Conservation (phyloP, 2,797 vertebrate genomes). For the Dromococcyx pavoninus region DNA sequence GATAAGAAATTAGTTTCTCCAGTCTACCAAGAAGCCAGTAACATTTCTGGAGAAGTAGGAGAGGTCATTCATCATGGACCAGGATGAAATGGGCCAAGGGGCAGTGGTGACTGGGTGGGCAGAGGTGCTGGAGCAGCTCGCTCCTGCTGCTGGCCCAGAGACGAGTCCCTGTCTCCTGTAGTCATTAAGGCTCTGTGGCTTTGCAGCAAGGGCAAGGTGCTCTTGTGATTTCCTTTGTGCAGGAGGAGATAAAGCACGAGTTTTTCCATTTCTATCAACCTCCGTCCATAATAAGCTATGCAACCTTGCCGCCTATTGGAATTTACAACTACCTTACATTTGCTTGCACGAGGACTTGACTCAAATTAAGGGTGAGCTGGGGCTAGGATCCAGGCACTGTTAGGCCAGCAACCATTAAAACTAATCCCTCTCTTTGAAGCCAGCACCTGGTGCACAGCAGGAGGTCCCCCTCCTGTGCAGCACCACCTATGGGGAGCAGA, state of each 20-base stretch:
- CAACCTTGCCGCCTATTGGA: neutral
- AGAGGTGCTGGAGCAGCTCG: fast-evolving
- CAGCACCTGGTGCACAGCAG: too few relatives aligned
- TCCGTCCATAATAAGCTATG: neutral
- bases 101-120: neutral
- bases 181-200: neutral
- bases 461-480: neutral
- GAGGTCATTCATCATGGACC: fast-evolving
- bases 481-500: fast-evolving
- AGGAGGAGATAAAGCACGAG: neutral
- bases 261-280: neutral
- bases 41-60: neutral
- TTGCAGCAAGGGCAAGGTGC: neutral
- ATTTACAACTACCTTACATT: neutral
- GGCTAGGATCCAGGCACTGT: neutral
- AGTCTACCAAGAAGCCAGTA: neutral
- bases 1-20: neutral
- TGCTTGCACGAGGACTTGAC: neutral
- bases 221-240: neutral
- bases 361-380: neutral
- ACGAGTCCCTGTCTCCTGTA: fast-evolving
- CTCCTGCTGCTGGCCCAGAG: neutral
- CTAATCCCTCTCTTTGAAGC: neutral
- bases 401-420: neutral
- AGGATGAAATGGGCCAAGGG: neutral